A percentile compares a stretch with the other conserved stretches of the same genome.
Conservation (phyloP, 2,113 vertebrate species). For the Acanthochromis polyacanthus region DNA sequence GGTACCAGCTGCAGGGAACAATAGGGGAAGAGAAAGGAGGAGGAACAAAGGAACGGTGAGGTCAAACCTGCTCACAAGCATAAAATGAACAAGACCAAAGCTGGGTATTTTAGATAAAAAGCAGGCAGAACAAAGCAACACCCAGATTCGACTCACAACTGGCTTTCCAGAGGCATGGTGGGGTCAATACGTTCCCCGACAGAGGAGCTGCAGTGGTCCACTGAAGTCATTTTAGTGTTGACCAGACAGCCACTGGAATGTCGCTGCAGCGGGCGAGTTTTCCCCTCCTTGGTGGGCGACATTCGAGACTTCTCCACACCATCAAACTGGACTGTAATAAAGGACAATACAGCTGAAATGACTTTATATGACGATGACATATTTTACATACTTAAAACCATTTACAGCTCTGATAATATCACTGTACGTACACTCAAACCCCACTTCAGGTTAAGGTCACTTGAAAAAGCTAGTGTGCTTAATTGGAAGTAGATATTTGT, state of each 20-base stretch:
- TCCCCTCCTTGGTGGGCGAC: conserved; percentile 92
- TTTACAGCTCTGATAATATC: background rate
- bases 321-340: conserved; percentile 90
- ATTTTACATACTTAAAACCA: background rate
- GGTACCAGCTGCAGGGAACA: conserved; percentile 92
- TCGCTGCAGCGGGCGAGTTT: conserved; percentile 87
- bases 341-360: conserved; percentile 22
- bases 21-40: background rate
- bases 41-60: background rate
- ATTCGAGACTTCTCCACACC: conserved; percentile 88
- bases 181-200: conserved; percentile 94
- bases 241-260: conserved; percentile 90
- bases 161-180: conserved; percentile 93
- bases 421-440: background rate
- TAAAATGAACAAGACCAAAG: background rate
- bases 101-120: background rate
- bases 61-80: background rate
- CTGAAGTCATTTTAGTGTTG: conserved; percentile 86
- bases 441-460: conserved; percentile 32
- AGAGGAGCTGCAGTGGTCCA: conserved; percentile 87
- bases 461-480: conserved; percentile 29
- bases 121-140: background rate
- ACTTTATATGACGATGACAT: background rate
- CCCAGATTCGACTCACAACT: conserved; percentile 90
- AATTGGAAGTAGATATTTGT: conserved; percentile 14